Conservation (phyloP, 2,113 vertebrate genomes). For the Etheostoma spectabile region DNA sequence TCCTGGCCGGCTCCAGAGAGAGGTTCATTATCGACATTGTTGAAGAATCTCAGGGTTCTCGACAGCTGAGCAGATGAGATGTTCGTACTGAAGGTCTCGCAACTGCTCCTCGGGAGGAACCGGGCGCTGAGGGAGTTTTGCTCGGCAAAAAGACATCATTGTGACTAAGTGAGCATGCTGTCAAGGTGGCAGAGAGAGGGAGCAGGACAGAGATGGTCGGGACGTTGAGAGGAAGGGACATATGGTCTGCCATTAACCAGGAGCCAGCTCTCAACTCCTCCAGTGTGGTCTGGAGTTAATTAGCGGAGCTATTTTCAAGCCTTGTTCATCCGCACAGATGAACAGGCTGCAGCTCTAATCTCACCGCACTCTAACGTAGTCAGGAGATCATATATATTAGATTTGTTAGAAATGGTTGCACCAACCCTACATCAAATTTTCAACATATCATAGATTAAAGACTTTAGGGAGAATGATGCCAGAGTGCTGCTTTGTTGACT, state of each 20-base stretch:
- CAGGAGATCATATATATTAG: conserved; percentile 50
- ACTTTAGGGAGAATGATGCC: conserved; percentile 25
- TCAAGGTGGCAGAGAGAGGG: conserved; percentile 47
- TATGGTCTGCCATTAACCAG: conserved; percentile 70
- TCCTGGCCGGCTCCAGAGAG: conserved; percentile 35
- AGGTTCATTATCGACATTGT: conserved; percentile 51
- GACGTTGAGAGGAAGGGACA: not conserved
- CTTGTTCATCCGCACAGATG: conserved; percentile 60
- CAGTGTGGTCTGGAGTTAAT: conserved; percentile 74
- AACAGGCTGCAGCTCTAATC: conserved; percentile 70
- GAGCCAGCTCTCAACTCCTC: conserved; percentile 58
- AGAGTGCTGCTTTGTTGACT: conserved; percentile 27
- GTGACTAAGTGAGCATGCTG: conserved; percentile 57
- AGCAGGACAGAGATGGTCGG: conserved; percentile 12
- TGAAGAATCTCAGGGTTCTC: conserved; percentile 45
- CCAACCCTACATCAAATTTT: conserved; percentile 30
- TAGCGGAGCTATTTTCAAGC: conserved; percentile 72
- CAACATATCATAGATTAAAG: conserved; percentile 48
- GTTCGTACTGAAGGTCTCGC: conserved; percentile 54
- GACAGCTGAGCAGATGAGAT: conserved; percentile 52
- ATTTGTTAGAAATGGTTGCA: conserved; percentile 45
- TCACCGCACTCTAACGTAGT: conserved; percentile 37
- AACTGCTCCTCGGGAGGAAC: conserved; percentile 15
- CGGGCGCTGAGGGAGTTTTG: conserved; percentile 12
- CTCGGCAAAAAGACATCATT: conserved; percentile 28